phyloP scores from a whole-genome alignment of 2,888 invertebrate species.

The Loripinus fragilis region DNA sequence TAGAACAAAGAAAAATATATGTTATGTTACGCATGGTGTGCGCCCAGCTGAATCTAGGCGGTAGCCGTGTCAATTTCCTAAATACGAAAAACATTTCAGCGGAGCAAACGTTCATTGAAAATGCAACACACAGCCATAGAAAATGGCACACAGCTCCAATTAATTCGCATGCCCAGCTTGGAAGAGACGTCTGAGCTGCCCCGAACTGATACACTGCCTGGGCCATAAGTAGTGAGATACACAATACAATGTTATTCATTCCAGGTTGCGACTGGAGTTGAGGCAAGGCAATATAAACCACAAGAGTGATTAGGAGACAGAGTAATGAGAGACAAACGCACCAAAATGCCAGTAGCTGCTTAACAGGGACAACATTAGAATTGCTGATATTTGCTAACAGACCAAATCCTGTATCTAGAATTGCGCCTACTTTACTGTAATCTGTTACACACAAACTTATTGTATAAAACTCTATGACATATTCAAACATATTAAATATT shows the following conservation, averaged over 20 bases:
- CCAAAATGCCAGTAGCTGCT: neutral
- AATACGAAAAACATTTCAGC: neutral
- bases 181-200: neutral
- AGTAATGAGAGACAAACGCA: neutral
- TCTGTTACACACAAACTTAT: neutral
- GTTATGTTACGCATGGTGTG: neutral
- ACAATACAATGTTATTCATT: neutral
- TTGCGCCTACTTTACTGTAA: neutral
- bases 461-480: neutral
- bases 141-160: neutral
- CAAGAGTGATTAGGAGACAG: neutral
- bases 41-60: neutral
- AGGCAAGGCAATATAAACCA: neutral
- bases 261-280: neutral
- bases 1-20: neutral
- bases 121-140: neutral
- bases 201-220: neutral
- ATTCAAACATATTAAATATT: neutral
- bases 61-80: neutral
- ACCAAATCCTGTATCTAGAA: neutral
- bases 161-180: neutral
- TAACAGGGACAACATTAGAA: neutral
- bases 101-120: neutral
- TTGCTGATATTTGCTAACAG: neutral
- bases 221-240: neutral